Evolutionary conservation across 2,113 vertebrate species (phyloP).

Genomic region (Corythoichthys intestinalis): DNA sequence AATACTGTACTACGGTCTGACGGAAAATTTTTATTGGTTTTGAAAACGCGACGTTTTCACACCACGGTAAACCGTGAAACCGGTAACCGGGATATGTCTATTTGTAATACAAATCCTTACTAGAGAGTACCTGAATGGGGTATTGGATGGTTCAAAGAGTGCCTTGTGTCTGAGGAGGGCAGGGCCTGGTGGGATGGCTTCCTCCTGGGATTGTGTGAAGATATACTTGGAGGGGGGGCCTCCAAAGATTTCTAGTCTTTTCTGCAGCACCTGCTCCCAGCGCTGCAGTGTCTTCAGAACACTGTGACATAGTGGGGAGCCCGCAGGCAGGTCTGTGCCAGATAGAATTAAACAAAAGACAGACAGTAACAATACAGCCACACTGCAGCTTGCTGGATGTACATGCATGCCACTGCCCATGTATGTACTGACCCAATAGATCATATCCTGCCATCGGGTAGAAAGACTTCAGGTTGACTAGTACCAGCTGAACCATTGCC

Average conservation of each 20-base stretch:
- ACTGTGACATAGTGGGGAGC: conserved; percentile 89
- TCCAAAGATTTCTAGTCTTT: conserved; percentile 86
- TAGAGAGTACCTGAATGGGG: conserved; percentile 83
- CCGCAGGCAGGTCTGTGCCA: conserved; percentile 87
- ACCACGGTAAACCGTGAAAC: too few relatives aligned
- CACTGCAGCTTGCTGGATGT: not conserved
- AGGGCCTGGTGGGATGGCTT: conserved; percentile 79
- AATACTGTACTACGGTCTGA: too few relatives aligned
- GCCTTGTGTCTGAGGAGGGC: conserved; percentile 93
- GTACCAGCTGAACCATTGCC: conserved; percentile 93
- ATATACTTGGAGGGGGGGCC: conserved; percentile 89
- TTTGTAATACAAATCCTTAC: not conserved
- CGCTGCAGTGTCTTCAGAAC: conserved; percentile 90
- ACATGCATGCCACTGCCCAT: not conserved
- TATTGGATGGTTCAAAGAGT: conserved; percentile 91
- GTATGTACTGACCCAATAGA: conserved; percentile 82
- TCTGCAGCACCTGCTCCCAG: conserved; percentile 94
- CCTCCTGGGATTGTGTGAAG: conserved; percentile 78
- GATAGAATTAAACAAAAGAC: conserved; percentile 11
- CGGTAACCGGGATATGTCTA: too few relatives aligned
- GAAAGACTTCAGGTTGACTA: conserved; percentile 90
- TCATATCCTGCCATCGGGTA: conserved; percentile 95
- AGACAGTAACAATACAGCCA: not conserved
- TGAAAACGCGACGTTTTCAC: too few relatives aligned
- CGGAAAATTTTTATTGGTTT: too few relatives aligned